These are phyloP conservation scores for Sarotherodon lohbergeri DNA, from an alignment of 2,113 vertebrate genomes.

Conservation along the genomic window DNA sequence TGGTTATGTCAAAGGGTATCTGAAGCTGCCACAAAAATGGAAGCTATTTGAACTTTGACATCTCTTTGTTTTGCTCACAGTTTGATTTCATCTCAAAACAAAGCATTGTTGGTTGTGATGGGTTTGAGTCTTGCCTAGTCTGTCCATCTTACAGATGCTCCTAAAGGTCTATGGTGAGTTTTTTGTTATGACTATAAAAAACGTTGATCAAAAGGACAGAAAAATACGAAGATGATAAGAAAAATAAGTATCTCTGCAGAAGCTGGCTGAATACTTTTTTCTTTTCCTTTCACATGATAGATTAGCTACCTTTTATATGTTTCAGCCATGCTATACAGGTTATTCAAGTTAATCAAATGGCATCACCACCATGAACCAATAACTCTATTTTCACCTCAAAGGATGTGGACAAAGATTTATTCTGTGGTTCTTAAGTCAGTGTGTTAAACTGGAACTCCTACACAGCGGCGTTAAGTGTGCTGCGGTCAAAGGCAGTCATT, in stretches of 20 bases:
- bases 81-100: background rate
- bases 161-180: background rate
- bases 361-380: background rate
- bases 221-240: background rate
- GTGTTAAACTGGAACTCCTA: background rate
- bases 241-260: background rate
- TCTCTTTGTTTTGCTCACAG: background rate
- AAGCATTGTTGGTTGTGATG: background rate
- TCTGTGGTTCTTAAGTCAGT: background rate
- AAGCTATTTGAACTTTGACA: background rate
- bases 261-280: background rate
- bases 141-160: background rate
- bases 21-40: background rate
- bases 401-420: background rate
- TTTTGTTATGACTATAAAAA: background rate
- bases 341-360: background rate
- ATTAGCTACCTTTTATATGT: background rate
- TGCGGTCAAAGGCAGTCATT: constrained; percentile 22
- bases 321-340: background rate
- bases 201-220: background rate
- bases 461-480: background rate
- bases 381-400: background rate
- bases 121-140: background rate
- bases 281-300: background rate
- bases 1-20: background rate